A percentile compares a stretch with the other conserved stretches of the same genome.
phyloP scores from a whole-genome alignment of 2,888 invertebrate genomes.

The Nudaria mundana region DNA sequence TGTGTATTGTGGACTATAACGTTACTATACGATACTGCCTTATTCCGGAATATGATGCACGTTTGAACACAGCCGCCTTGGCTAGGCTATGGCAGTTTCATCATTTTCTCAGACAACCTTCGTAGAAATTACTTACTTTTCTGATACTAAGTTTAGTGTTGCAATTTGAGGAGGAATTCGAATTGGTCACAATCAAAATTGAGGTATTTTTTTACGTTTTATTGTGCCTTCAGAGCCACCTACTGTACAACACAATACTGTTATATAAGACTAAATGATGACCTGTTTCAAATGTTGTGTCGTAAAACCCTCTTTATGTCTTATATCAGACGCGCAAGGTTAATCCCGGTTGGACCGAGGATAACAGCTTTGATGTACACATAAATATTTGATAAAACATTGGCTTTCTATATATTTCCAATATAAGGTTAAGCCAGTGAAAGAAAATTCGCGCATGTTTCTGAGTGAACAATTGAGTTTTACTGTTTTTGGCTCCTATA shows the following conservation, averaged over 20 bases:
- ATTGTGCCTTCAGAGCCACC: no score
- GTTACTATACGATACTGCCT: conserved; percentile 16
- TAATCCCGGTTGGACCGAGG: conserved; percentile 27
- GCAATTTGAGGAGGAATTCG: no score
- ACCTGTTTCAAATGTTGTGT: conserved; percentile 13
- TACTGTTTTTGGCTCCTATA: no score
- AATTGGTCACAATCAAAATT: no score
- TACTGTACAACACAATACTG: no score
- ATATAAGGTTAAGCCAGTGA: conserved; percentile 16
- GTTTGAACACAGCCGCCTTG: no score
- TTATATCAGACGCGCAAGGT: conserved; percentile 19
- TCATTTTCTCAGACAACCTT: no score
- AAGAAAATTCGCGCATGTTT: conserved; percentile 12
- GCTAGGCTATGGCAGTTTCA: no score
- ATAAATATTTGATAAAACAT: conserved; percentile 32
- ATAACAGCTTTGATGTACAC: conserved; percentile 25
- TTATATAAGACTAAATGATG: background rate
- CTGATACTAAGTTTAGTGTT: no score
- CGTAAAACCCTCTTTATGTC: conserved; percentile 27
- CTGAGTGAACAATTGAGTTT: conserved; percentile 28
- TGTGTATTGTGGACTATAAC: conserved; percentile 24
- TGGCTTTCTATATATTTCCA: conserved; percentile 27
- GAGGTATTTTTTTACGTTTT: no score
- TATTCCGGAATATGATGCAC: conserved; percentile 22
- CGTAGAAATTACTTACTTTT: no score